Evolutionary conservation across 2,113 vertebrate genomes (phyloP).

Genomic region (Balaeniceps rex): DNA sequence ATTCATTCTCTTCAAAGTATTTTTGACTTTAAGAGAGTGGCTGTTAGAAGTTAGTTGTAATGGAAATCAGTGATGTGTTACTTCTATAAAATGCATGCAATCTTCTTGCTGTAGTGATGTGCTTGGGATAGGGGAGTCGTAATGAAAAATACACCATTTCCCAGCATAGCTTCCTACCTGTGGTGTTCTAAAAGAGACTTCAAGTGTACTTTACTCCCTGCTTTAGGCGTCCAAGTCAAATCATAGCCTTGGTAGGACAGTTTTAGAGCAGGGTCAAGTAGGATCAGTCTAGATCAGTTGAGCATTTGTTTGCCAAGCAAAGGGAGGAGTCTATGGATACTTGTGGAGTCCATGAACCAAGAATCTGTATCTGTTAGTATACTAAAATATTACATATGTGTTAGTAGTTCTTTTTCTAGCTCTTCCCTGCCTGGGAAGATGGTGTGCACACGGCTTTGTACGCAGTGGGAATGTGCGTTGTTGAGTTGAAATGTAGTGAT

Average conservation of each 20-base stretch:
- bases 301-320: neutral
- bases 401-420: neutral
- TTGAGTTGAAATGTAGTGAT: neutral
- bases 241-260: neutral
- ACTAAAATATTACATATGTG: neutral
- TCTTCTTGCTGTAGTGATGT: neutral
- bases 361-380: neutral
- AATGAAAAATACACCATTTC: neutral
- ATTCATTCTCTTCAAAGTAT: neutral
- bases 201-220: neutral
- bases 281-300: neutral
- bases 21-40: neutral
- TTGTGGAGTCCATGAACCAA: neutral
- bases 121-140: neutral
- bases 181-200: neutral
- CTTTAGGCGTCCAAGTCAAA: neutral
- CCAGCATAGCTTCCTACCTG: neutral
- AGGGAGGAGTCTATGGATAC: neutral
- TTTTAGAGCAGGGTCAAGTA: neutral
- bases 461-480: fast-evolving
- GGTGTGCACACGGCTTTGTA: fast-evolving
- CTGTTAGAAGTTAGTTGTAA: neutral
- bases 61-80: neutral
- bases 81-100: neutral
- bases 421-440: neutral